phyloP scores from a whole-genome alignment of 1,140 invertebrate species.

The Drosophila nebulosa region DNA sequence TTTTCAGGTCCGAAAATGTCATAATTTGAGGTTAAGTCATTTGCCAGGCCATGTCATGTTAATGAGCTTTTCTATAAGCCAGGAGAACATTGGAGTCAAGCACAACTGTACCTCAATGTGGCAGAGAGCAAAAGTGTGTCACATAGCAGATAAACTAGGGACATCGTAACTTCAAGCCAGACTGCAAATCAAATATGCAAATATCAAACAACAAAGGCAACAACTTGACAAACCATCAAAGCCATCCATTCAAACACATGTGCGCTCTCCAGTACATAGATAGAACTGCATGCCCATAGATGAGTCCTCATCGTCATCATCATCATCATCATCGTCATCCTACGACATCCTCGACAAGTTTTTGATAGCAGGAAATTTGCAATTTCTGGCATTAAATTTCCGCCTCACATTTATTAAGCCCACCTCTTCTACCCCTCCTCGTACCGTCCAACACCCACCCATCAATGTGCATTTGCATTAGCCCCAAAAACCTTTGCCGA shows the following conservation, averaged over 20 bases:
- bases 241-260: slow-evolving; percentile 1
- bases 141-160: background rate
- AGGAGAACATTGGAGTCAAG: background rate
- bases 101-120: slow-evolving; percentile 3
- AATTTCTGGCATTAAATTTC: slow-evolving; percentile 76
- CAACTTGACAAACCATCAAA: slow-evolving; percentile 11
- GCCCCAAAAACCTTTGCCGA: slow-evolving; percentile 3
- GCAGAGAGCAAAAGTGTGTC: background rate
- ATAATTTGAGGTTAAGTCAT: background rate
- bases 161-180: slow-evolving; percentile 18
- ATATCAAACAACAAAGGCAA: slow-evolving; percentile 15
- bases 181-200: slow-evolving; percentile 67
- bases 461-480: slow-evolving; percentile 39
- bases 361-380: slow-evolving; percentile 74
- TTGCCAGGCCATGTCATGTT: background rate
- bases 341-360: slow-evolving; percentile 38
- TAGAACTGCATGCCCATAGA: background rate
- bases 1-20: background rate
- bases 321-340: background rate
- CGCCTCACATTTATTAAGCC: slow-evolving; percentile 50
- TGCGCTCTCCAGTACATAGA: background rate
- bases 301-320: background rate
- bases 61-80: background rate
- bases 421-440: background rate
- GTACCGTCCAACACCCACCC: background rate